Percentiles rank a stretch among this genome's conserved stretches.
These are phyloP conservation scores for Paratilapia polleni DNA, from an alignment of 2,113 vertebrate species.

Conservation along the genomic window DNA sequence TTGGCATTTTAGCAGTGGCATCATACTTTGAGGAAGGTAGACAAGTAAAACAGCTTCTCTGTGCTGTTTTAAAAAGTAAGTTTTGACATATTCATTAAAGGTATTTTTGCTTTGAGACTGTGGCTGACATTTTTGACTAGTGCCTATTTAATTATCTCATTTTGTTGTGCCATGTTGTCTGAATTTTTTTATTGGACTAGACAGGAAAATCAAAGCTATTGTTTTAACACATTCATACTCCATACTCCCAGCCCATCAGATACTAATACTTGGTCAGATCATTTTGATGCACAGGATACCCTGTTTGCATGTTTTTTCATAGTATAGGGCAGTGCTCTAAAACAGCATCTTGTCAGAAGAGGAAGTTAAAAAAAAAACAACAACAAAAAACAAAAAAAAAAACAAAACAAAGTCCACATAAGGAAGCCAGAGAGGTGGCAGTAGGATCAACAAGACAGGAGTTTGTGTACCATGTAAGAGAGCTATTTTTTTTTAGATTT, in stretches of 20 bases:
- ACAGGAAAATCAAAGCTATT: not conserved
- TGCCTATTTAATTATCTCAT: not conserved
- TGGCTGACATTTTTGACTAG: not conserved
- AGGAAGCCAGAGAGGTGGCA: not conserved
- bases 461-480: not conserved
- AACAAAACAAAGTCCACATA: too few relatives aligned
- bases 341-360: not conserved
- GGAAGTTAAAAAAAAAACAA: not conserved
- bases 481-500: too few relatives aligned
- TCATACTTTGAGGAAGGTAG: not conserved
- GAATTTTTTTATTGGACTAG: not conserved
- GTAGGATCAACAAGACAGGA: not conserved
- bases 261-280: not conserved
- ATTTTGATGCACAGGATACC: not conserved
- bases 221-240: not conserved
- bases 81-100: not conserved
- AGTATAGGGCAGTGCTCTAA: not conserved
- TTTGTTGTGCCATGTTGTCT: not conserved
- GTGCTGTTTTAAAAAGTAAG: not conserved
- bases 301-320: not conserved
- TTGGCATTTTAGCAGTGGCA: not conserved
- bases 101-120: not conserved
- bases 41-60: constrained; percentile 1
- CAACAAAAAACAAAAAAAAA: too few relatives aligned
- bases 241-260: not conserved